These are phyloP conservation scores for Sinosuthora webbiana DNA, from an alignment of 2,113 vertebrate genomes.

Conservation along the genomic window DNA sequence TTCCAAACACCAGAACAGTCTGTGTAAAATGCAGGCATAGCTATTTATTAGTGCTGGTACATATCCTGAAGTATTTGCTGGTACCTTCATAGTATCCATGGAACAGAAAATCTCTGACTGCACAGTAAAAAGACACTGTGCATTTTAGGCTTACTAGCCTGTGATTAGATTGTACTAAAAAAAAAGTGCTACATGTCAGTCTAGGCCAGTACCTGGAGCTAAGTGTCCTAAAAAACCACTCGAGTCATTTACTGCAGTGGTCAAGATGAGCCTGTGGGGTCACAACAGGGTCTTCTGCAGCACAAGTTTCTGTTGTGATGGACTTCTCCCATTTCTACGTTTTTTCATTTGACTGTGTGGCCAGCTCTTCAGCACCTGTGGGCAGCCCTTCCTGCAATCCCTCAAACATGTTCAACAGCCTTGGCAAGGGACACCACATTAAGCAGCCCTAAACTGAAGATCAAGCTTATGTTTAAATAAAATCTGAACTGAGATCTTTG, in stretches of 20 bases:
- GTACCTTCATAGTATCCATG: neutral
- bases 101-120: neutral
- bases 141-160: neutral
- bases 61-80: neutral
- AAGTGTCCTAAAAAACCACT: neutral
- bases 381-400: neutral
- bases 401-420: neutral
- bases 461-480: neutral
- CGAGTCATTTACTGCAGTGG: neutral
- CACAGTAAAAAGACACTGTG: neutral
- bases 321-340: neutral
- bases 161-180: neutral
- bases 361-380: neutral
- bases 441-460: neutral
- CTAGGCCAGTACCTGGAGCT: neutral
- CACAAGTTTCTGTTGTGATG: neutral
- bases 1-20: neutral
- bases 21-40: neutral
- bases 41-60: neutral
- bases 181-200: neutral
- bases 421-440: neutral
- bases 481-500: neutral
- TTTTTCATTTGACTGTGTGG: neutral
- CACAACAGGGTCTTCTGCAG: neutral
- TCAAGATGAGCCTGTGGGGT: neutral